Conservation (phyloP, 2,797 vertebrate genomes). For the Gobio occitaniae region DNA sequence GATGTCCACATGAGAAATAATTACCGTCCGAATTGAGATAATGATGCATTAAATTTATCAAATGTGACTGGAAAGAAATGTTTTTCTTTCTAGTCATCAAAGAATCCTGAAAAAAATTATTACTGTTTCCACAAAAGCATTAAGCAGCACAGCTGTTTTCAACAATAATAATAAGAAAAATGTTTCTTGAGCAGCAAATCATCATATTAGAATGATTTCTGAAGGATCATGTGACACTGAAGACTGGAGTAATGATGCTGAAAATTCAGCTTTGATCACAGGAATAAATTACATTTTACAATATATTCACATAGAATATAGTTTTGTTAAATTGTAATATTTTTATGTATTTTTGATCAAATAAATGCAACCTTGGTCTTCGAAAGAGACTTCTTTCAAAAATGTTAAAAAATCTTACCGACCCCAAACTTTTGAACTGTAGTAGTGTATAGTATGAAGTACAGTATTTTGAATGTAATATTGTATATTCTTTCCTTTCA, state of each 20-base stretch:
- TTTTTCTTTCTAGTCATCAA: too few species aligned
- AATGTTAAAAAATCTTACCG: neutral
- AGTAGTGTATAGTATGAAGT: neutral
- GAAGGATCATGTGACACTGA: neutral
- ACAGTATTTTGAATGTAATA: neutral
- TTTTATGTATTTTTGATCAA: neutral
- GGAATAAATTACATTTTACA: neutral
- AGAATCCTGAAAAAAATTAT: neutral
- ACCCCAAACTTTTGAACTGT: neutral
- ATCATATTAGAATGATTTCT: neutral
- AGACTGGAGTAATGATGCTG: neutral
- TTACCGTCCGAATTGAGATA: neutral
- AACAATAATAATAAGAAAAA: neutral
- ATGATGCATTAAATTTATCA: neutral
- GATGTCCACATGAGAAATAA: neutral
- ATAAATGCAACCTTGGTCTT: neutral
- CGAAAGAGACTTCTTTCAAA: neutral
- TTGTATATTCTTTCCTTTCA: slow-evolving; percentile 63
- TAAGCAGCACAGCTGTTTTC: neutral
- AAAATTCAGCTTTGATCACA: neutral
- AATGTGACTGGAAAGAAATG: too few species aligned
- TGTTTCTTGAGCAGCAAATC: neutral
- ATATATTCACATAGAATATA: neutral
- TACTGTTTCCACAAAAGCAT: too few species aligned
- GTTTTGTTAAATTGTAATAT: neutral